phyloP scores from a whole-genome alignment of 2,113 vertebrate genomes.

The Crotophaga sulcirostris region DNA sequence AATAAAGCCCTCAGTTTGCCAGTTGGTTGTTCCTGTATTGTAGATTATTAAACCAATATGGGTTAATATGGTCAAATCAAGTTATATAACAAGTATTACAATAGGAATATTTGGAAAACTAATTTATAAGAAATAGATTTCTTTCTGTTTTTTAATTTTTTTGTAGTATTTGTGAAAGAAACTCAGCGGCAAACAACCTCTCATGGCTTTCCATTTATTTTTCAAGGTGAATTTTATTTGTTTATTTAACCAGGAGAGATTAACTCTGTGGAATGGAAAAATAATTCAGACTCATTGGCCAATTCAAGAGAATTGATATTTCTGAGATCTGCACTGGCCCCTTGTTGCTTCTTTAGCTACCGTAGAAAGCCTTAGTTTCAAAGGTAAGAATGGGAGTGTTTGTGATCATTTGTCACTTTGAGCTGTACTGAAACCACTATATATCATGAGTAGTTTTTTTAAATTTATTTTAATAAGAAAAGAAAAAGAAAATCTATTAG shows the following conservation, averaged over 20 bases:
- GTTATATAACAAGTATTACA: background rate
- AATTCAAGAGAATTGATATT: background rate
- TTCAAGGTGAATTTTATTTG: background rate
- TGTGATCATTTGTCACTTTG: background rate
- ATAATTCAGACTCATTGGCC: background rate
- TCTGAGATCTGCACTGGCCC: background rate
- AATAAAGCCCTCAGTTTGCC: background rate
- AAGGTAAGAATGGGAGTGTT: background rate
- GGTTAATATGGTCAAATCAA: background rate
- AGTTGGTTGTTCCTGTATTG: background rate
- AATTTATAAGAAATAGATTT: background rate
- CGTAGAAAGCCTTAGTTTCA: background rate
- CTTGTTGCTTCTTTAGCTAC: background rate
- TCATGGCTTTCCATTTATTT: background rate
- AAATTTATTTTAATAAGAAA: background rate
- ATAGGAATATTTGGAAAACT: background rate
- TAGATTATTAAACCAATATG: background rate
- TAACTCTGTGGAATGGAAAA: background rate
- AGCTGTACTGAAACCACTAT: background rate
- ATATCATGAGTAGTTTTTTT: fast-evolving
- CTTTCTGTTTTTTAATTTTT: background rate
- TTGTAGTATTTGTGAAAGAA: background rate
- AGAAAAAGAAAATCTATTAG: background rate
- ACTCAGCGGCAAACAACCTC: background rate
- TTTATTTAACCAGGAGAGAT: background rate